These are phyloP conservation scores for Parnassius mnemosyne DNA, from an alignment of 2,888 invertebrate species.

Conservation along the genomic window DNA sequence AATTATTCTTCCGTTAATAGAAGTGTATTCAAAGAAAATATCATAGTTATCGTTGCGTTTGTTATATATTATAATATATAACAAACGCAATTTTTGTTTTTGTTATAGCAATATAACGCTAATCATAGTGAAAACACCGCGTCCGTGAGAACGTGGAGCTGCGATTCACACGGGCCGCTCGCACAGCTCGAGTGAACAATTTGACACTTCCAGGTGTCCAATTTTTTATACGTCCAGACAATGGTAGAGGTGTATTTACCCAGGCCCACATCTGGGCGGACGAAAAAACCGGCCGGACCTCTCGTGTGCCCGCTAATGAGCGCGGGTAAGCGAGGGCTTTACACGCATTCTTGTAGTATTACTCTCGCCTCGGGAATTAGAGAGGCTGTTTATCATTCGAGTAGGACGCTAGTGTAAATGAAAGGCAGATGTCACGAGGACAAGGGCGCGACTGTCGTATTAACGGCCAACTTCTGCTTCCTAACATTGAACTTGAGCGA, in stretches of 20 bases:
- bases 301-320: conserved; percentile 74
- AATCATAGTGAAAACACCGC: conserved; percentile 38
- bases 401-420: conserved; percentile 48
- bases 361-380: conserved; percentile 45
- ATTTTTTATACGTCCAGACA: conserved; percentile 70
- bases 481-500: conserved; percentile 75
- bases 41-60: too few relatives aligned
- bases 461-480: conserved; percentile 47
- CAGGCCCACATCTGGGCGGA: conserved; percentile 76
- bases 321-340: conserved; percentile 39
- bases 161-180: conserved; percentile 69
- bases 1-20: too few relatives aligned
- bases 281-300: conserved; percentile 74
- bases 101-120: conserved; percentile 34
- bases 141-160: conserved; percentile 31
- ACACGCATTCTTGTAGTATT: conserved; percentile 44
- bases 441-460: conserved; percentile 58
- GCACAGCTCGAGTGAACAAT: conserved; percentile 73
- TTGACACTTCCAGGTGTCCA: conserved; percentile 80
- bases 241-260: conserved; percentile 60
- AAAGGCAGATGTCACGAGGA: conserved; percentile 58
- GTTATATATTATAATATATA: neutral
- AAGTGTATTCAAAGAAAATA: too few relatives aligned
- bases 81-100: conserved; percentile 21
- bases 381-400: conserved; percentile 60